Evolutionary conservation across 1,140 invertebrate genomes (phyloP).

Genomic region (Lucilia cuprina): DNA sequence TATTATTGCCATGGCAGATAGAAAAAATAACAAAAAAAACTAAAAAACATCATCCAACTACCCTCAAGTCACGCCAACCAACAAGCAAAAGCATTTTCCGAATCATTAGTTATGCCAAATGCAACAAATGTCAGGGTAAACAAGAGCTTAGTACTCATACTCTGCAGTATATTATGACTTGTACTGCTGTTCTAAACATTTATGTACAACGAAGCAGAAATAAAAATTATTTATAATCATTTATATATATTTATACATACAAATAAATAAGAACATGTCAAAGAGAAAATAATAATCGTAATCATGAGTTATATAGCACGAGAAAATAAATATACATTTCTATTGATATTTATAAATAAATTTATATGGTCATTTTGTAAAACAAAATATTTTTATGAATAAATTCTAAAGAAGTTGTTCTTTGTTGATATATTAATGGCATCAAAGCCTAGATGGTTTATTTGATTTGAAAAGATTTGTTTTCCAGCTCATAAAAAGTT

Average conservation of each 20-base stretch:
- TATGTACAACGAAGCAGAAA: not conserved
- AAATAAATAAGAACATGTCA: not conserved
- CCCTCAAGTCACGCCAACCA: not conserved
- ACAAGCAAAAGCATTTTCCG: constrained; percentile 54
- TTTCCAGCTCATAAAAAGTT: too few relatives aligned
- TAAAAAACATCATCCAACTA: not conserved
- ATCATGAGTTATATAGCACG: not conserved
- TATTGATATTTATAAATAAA: not conserved
- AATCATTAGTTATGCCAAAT: constrained; percentile 57
- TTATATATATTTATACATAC: not conserved
- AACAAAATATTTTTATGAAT: too few relatives aligned
- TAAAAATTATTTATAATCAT: not conserved
- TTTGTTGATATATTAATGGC: too few relatives aligned
- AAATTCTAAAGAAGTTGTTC: too few relatives aligned
- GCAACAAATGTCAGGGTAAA: constrained; percentile 18
- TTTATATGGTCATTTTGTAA: too few relatives aligned
- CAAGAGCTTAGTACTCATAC: too few relatives aligned
- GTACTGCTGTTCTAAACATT: too few relatives aligned
- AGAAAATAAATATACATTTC: not conserved
- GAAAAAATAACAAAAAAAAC: not conserved
- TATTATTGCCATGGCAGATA: not conserved
- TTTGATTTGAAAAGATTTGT: too few relatives aligned
- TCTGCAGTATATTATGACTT: too few relatives aligned
- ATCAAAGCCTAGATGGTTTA: too few relatives aligned
- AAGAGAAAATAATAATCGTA: constrained; percentile 1